Conservation (phyloP, 2,797 vertebrate species). For the Eutrigla gurnardus region DNA sequence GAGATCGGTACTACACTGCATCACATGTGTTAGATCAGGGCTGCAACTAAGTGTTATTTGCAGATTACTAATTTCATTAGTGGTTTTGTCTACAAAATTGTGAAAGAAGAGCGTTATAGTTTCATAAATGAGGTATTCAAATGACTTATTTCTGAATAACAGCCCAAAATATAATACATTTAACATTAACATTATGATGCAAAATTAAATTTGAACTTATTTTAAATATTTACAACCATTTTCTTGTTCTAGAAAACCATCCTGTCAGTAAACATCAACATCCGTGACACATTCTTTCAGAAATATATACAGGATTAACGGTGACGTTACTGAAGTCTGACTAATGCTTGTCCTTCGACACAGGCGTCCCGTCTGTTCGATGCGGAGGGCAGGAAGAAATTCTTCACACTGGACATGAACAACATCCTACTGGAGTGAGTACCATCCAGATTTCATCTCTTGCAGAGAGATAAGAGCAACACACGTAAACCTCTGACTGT, state of each 20-base stretch:
- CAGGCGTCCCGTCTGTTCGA: conserved; percentile 97
- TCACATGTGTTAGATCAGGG: neutral
- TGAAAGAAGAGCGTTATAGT: neutral
- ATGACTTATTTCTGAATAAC: neutral
- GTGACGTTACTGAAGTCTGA: neutral
- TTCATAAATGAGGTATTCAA: neutral
- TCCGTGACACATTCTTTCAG: neutral
- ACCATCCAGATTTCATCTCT: neutral
- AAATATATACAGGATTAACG: neutral
- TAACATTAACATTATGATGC: no score
- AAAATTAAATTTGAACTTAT: no score
- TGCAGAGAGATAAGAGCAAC: neutral
- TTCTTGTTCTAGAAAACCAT: neutral
- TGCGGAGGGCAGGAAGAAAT: conserved; percentile 98
- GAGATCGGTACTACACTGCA: conserved; percentile 82
- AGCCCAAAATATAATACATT: neutral
- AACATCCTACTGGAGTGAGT: conserved; percentile 99
- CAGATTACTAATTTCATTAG: neutral
- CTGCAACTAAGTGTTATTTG: neutral
- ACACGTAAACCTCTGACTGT: neutral
- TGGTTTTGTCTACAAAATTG: neutral
- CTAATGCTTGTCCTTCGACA: conserved; percentile 10
- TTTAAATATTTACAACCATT: no score
- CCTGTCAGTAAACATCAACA: neutral
- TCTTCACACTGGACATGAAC: conserved; percentile 99